Evolutionary conservation across 2,888 invertebrate species (phyloP), one percentile per base, ranked within the genome.

Genomic region (Rutpela maculata): DNA sequence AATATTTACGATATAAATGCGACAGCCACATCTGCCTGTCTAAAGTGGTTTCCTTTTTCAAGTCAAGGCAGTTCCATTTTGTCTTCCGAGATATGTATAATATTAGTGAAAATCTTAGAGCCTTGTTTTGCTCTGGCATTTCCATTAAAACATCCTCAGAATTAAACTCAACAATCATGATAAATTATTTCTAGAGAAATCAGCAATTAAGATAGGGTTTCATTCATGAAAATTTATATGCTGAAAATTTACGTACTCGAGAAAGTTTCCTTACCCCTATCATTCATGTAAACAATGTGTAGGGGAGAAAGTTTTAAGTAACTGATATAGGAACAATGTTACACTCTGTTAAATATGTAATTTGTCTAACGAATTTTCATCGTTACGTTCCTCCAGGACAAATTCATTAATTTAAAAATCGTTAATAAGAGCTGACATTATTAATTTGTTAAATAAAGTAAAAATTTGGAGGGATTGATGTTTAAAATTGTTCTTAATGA

Each of bases 171-270:
- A 70, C 60, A 60, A 43, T 60, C 70, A 38, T 70, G 70, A 70
- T 70, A 70, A 70, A 70, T 70, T 70, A 70, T 70, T 70, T 70
- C 70, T 43, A 11, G 35, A 60, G 70, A 43, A 70, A 60, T 70
- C 70, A 70, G 70, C 70, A 70, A 70, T 70, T 70, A 70, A 70
- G 70, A 70, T 70, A 56, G 60, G 70, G 70, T 43, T 70, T 60
- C 60, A 70, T 70, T 70, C 60, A 70, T 59, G 70, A 70, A 60
- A 70, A 70, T 70, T 70, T 70, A 70, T 70, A 70, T 31, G 70
- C 43, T 70, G 70, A 59, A 70, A 70, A 70, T 70, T 59, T 43
- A 60, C 70, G 70, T 60, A 70, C 70, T 60, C 22, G 60, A 70
- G 70, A 70, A 70, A 70, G 22, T 70, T 70, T 60, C 60, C 59